Base-by-base conservation (phyloP, 2,113 vertebrate species). In the Canis aureus region DNA sequence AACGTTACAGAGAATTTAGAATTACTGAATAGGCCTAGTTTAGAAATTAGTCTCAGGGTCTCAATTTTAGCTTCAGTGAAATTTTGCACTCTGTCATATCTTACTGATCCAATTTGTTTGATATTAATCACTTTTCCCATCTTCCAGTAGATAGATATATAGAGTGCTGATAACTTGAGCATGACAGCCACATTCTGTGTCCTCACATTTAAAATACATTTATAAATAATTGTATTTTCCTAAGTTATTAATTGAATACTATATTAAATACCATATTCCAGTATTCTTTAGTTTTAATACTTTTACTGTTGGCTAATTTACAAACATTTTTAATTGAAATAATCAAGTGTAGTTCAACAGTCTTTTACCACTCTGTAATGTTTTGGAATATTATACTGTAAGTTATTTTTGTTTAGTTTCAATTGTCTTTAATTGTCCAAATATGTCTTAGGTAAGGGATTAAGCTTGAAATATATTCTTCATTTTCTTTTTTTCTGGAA, bases 401-500 rank as follows among this genome's bases (percentile, higher is more conserved):
- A 83, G 86, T 93, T 85, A 95, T 59, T 94, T 83, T 8, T 64
- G 2, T 85, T 86, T 78, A 73, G 4, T 91, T 71, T 86, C 35
- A 67, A 29, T 80, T 59, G 9, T 43, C 12, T 17, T 86, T 96
- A 89, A 59, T 76, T 51, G 74, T 86, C 17, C 1, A 55, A 29
- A 1, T 73, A 62, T 4, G 12, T 69, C 9, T 96, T 92, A 51
- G 0, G 2, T 71, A 93, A 87, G 4, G 1, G 43, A 67, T 90
- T 95, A 43, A 94, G 25, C 5, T 51, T 57, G 67, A 23, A 74
- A 94, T 32, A 87, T 9, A 71, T 35, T 81, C 6, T 85, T 80
- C 17, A 91, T 95, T 92, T 97, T 95, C 15, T 83, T 95, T 95
- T 95, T 96, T 97, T 94, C 69, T 94, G 59, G 67, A 95, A 96